phyloP scores from a whole-genome alignment of 2,113 vertebrate genomes.

The Nerophis lumbriciformis region DNA sequence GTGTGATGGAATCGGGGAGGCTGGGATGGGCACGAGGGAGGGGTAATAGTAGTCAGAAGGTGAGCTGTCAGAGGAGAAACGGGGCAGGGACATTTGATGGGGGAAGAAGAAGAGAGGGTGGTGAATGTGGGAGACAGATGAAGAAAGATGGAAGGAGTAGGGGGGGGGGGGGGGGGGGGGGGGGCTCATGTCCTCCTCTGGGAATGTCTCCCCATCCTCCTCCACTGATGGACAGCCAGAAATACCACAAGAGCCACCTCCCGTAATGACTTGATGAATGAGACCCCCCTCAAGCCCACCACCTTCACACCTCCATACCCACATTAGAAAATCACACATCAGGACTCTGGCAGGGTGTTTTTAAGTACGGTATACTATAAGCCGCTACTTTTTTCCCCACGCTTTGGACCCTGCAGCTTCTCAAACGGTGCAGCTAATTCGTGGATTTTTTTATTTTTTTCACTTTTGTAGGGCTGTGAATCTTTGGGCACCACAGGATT shows the following conservation, averaged over 20 bases:
- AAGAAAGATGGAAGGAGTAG: slow-evolving; percentile 27
- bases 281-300: slow-evolving; percentile 57
- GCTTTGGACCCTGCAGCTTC: too few relatives aligned
- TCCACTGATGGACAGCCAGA: slow-evolving; percentile 58
- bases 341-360: not conserved
- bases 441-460: too few relatives aligned
- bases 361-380: too few relatives aligned
- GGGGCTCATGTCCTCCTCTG: slow-evolving; percentile 39
- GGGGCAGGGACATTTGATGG: slow-evolving; percentile 22
- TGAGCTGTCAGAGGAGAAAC: slow-evolving; percentile 57
- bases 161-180: too few relatives aligned
- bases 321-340: slow-evolving; percentile 25
- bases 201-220: slow-evolving; percentile 45
- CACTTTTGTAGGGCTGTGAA: too few relatives aligned
- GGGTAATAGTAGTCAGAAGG: slow-evolving; percentile 64
- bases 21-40: slow-evolving; percentile 20
- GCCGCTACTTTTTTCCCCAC: too few relatives aligned
- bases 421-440: too few relatives aligned
- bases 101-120: not conserved
- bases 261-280: slow-evolving; percentile 78
- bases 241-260: slow-evolving; percentile 71
- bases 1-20: slow-evolving; percentile 50
- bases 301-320: slow-evolving; percentile 17
- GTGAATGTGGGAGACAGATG: not conserved
- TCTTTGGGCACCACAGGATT: too few relatives aligned